Evolutionary conservation across 2,113 vertebrate species (phyloP), one percentile per base, ranked within the genome.

Genomic region (Corythoichthys haematopterus): DNA sequence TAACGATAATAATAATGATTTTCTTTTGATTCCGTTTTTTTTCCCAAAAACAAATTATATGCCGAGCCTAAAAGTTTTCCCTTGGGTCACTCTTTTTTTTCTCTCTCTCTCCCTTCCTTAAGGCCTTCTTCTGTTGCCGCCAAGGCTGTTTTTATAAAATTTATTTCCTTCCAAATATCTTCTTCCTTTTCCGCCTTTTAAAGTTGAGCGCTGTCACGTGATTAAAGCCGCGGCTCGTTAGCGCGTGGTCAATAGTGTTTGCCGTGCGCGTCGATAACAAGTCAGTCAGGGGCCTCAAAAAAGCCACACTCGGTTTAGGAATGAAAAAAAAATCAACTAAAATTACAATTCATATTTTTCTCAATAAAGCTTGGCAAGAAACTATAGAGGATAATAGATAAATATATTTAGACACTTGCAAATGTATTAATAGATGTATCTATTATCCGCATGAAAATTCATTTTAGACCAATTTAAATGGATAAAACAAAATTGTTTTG

Each of bases 221-320:
- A 89, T 84, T 81, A 88, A 87, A 87, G 86, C 40, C 81, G 84
- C 74, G 79, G 85, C 84, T 90, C 76, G 84, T 89, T 90, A 88
- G 81, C 79, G 77, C 79, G 28, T 56, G 83, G 75, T 90, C 85
- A 83, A 90, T 87, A 87, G 74, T 63, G 75, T 35, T 65, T 83
- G 74, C 78, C 75, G 70, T 84, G 82, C 77, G 63, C 78, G 9
- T 90, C 86, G 84, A 88, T 87, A 87, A 81, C 67, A 43, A 85
- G 85, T 70, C 73, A 72, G 78, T 69, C 40, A 71, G 80, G 72
- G 14, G 33, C 36, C 36, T 14, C 14, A 13, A 15, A 50, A 15
- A 15, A 12, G 10, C 13, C 14, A 13, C 12, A 50, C 14, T 50
- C 10, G 14, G 3, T 15, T 14, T 50, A 55, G 52, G 52, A 50